Evolutionary conservation across 2,888 invertebrate species (phyloP).

Genomic region (Protonemura montana): DNA sequence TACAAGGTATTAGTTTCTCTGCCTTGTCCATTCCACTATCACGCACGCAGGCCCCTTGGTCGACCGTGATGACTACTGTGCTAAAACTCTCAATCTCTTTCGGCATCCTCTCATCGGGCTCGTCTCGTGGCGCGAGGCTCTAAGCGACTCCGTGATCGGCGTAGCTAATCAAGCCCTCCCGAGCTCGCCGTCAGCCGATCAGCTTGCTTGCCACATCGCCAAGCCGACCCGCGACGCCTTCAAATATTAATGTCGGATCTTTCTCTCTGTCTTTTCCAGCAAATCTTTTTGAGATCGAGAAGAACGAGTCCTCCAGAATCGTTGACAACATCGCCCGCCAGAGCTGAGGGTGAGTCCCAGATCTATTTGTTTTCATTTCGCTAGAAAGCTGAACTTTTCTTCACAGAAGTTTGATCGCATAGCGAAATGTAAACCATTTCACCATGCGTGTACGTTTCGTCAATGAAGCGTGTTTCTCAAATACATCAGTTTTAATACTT

Average conservation of each 20-base stretch:
- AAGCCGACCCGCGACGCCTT: background rate
- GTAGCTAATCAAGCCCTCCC: constrained; percentile 25
- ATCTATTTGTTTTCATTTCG: constrained; percentile 14
- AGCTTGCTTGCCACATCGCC: constrained; percentile 26
- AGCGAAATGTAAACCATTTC: no score
- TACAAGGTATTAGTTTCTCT: constrained; percentile 26
- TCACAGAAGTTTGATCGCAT: no score
- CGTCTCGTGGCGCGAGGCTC: constrained; percentile 16
- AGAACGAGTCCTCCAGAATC: background rate
- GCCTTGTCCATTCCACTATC: constrained; percentile 16
- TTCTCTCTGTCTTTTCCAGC: constrained; percentile 25
- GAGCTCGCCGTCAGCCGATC: background rate
- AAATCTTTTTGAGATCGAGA: constrained; percentile 35
- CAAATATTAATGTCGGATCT: background rate
- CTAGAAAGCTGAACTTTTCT: background rate
- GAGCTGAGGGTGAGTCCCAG: constrained; percentile 30
- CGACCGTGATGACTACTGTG: constrained; percentile 32
- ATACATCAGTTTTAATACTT: background rate
- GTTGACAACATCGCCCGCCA: background rate
- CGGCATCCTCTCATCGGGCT: constrained; percentile 23
- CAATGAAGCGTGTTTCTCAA: background rate
- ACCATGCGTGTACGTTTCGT: background rate
- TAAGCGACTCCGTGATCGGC: constrained; percentile 39
- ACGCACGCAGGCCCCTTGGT: background rate
- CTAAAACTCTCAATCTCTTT: constrained; percentile 37